Percentiles rank a stretch among this genome's conserved stretches.
Evolutionary conservation across 2,797 vertebrate genomes (phyloP).

Genomic region (Ctenopoma kingsleyae): DNA sequence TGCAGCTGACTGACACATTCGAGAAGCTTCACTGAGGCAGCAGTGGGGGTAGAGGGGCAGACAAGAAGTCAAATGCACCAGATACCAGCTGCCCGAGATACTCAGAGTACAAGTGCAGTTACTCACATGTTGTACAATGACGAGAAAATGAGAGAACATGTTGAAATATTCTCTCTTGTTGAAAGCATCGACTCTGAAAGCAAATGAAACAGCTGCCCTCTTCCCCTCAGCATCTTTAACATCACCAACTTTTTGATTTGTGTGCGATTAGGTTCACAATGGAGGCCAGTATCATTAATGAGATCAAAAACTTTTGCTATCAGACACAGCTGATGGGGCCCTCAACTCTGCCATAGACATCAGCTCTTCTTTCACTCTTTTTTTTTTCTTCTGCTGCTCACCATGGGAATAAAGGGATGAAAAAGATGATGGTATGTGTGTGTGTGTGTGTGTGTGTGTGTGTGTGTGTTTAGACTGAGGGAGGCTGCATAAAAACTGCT

Average conservation of each 20-base stretch:
- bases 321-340: conserved; percentile 76
- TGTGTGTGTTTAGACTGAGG: conserved; percentile 6
- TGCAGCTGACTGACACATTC: conserved; percentile 61
- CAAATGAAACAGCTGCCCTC: conserved; percentile 49
- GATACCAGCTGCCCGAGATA: conserved; percentile 20
- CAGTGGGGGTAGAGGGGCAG: neutral
- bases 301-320: conserved; percentile 72
- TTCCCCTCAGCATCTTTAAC: conserved; percentile 62
- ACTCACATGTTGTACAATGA: conserved; percentile 23
- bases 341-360: conserved; percentile 73
- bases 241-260: conserved; percentile 66
- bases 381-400: conserved; percentile 78
- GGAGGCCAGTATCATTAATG: conserved; percentile 73
- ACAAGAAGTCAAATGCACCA: conserved; percentile 28
- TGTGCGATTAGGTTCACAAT: conserved; percentile 73
- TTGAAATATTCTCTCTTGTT: conserved; percentile 47
- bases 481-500: conserved; percentile 97
- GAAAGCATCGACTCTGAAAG: conserved; percentile 48
- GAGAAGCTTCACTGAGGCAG: conserved; percentile 38
- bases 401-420: conserved; percentile 87
- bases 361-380: conserved; percentile 56
- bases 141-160: conserved; percentile 45
- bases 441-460: conserved; percentile 10
- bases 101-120: conserved; percentile 9
- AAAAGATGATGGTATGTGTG: conserved; percentile 40